Base-by-base conservation (phyloP, 2,888 invertebrate genomes). In the Chalcis sispes region DNA sequence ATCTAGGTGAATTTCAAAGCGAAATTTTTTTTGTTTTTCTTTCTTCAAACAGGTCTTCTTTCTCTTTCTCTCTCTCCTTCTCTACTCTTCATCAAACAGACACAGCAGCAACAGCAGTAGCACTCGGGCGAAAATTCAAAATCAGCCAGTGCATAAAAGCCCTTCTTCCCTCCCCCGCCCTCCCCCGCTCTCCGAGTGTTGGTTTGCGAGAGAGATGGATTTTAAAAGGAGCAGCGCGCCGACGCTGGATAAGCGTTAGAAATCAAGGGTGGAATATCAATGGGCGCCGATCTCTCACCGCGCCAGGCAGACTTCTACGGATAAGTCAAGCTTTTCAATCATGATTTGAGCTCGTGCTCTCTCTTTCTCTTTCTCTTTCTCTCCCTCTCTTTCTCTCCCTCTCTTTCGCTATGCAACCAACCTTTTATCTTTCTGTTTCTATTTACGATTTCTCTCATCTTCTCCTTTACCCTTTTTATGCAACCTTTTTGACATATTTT, bases 301-400 rank as follows among this genome's bases (percentile, higher is more conserved):
- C 4, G 10, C 4, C 4, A 36, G 25, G 20, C 58, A 23, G 48
- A 67, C 32, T 48, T 56, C 18, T 23, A 36, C 27, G 32, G 20
- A 32, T 54, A 40, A 76, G 62, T 67, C 76, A 64, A 69, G 67
- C 72, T 77, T 77, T 77, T 77, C 76, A 77, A 77, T 75, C 75
- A 75, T 64, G 69, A 27, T 18, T 48, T n/a, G n/a, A n/a, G n/a
- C n/a, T 7, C 52, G 29, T 42, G 8, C 36, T 2, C 54, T 23
- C 50, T 36, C 32, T 10, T 36, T 62, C 27, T n/a, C 27, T n/a
- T 4, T 1, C 32, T 32, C 15, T 18, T 29, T n/a, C 29, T 40
- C 27, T 15, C 25, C n/a, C 2, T 54, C 29, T 52, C 42, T 13
- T 25, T 59, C 56, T 23, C 46, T 20, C 29, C 40, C 50, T 13